A percentile compares a stretch with the other conserved stretches of the same genome.
These are phyloP conservation scores for Mus musculus DNA, from an alignment of 2,113 vertebrate species.

Conservation along the genomic window DNA sequence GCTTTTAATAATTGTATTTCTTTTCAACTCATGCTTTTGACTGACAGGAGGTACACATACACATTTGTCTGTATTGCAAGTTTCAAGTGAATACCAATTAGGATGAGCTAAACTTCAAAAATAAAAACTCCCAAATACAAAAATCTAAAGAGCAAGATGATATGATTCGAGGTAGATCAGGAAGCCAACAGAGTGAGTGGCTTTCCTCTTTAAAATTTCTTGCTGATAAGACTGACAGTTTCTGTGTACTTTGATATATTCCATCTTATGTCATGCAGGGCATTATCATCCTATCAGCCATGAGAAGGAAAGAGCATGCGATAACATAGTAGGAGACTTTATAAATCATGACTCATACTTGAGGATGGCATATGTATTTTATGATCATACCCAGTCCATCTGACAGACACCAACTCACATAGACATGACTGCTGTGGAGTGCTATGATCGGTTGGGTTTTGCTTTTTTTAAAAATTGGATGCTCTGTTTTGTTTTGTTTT, in stretches of 20 bases:
- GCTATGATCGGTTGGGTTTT: neutral
- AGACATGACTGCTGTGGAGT: neutral
- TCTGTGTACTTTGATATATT: neutral
- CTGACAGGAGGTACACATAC: neutral
- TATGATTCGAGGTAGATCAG: neutral
- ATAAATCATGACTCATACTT: neutral
- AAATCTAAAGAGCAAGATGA: neutral
- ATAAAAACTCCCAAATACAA: neutral
- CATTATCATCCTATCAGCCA: neutral
- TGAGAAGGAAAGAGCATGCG: neutral
- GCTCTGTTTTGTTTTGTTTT: no score
- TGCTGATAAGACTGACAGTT: neutral
- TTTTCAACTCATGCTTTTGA: constrained; percentile 18
- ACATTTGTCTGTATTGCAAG: neutral
- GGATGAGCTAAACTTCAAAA: neutral
- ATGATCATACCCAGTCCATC: neutral
- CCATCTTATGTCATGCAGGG: neutral
- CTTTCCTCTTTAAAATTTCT: neutral
- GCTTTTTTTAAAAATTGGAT: neutral
- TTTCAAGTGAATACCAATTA: neutral
- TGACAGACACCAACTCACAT: neutral
- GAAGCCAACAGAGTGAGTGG: neutral
- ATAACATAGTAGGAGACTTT: neutral
- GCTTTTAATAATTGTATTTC: neutral
- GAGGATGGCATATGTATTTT: neutral